Percentiles rank a stretch among this genome's conserved stretches.
Conservation (phyloP, 2,888 invertebrate genomes). For the Thelaira solivaga region DNA sequence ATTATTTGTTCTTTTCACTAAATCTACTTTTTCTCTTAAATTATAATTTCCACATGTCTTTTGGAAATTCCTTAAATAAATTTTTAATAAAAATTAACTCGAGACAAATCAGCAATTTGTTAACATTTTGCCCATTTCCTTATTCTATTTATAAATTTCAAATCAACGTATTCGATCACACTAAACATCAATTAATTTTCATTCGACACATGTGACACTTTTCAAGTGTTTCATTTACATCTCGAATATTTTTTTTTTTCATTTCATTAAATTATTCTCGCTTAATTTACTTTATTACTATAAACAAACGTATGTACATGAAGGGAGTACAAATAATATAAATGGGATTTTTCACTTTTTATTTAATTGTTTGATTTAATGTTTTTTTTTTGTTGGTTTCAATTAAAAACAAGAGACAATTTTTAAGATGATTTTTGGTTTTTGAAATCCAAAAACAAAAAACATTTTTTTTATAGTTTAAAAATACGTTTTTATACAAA, state of each 20-base stretch:
- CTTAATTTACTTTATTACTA: background rate
- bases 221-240: constrained; percentile 43
- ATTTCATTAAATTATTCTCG: background rate
- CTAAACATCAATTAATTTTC: constrained; percentile 49
- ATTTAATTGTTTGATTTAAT: no score
- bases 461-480: background rate
- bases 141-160: constrained; percentile 31
- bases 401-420: constrained; percentile 10
- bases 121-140: constrained; percentile 4
- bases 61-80: constrained; percentile 27
- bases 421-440: constrained; percentile 20
- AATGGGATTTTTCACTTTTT: background rate
- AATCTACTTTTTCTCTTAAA: no score
- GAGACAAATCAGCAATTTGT: constrained; percentile 38
- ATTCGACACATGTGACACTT: constrained; percentile 57
- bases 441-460: no score
- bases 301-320: constrained; percentile 3
- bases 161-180: constrained; percentile 43
- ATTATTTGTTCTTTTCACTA: no score
- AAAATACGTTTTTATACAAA: constrained; percentile 2
- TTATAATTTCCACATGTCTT: no score
- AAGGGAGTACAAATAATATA: background rate
- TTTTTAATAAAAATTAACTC: background rate
- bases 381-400: constrained; percentile 2
- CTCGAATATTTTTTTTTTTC: background rate